Percentiles rank a stretch among this genome's conserved stretches.
These are phyloP conservation scores for Fragum sueziense DNA, from an alignment of 2,888 invertebrate genomes.

Conservation along the genomic window DNA sequence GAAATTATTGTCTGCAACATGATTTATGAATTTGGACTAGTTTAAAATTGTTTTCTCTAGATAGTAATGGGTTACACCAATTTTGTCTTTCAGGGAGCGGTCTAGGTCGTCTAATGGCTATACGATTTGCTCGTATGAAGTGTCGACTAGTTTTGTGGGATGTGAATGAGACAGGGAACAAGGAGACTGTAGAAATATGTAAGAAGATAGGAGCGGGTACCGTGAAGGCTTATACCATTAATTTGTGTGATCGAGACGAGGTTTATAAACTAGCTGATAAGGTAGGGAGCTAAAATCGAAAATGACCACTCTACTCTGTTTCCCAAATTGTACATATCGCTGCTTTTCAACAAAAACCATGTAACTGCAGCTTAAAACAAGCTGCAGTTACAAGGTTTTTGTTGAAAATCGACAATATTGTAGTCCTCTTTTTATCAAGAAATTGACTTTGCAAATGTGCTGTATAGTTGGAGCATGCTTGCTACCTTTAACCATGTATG, in stretches of 20 bases:
- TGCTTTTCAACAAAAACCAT: too few species aligned
- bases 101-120: slow-evolving; percentile 78
- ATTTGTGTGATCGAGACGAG: slow-evolving; percentile 76
- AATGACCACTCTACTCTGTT: background rate
- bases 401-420: too few species aligned
- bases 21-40: too few species aligned
- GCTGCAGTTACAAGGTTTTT: too few species aligned
- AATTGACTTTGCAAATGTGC: background rate
- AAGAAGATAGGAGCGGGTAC: slow-evolving; percentile 60
- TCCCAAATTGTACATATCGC: background rate
- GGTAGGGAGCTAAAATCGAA: too few species aligned
- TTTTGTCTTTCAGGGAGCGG: slow-evolving; percentile 78
- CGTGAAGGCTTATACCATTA: slow-evolving; percentile 74
- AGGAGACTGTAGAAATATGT: slow-evolving; percentile 73
- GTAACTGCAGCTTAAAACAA: too few species aligned
- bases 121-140: slow-evolving; percentile 77
- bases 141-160: slow-evolving; percentile 80
- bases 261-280: slow-evolving; percentile 75
- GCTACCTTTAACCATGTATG: background rate
- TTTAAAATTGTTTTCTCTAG: too few species aligned
- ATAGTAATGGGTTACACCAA: too few species aligned
- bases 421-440: background rate
- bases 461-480: background rate
- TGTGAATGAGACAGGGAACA: slow-evolving; percentile 75
- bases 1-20: too few species aligned